Evolutionary conservation across 1,140 invertebrate genomes (phyloP), one percentile per base, ranked within the genome.

Genomic region (Babylonia areolata): DNA sequence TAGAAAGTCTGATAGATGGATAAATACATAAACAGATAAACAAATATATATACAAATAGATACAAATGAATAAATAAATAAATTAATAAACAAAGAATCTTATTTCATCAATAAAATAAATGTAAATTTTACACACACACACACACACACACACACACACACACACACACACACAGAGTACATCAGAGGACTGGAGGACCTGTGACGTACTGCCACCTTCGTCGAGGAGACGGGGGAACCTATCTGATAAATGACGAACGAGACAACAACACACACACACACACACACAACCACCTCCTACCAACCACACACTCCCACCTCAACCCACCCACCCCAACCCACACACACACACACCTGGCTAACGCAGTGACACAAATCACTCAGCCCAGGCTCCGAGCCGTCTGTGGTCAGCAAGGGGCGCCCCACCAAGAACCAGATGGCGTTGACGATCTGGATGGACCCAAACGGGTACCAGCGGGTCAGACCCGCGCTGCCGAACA

Each of bases 381-480:
- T 89, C 54, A 91, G 35, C 77, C 89, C 86, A 9, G 91, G 92
- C 84, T 92, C 91, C 42, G 84, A 84, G 20, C 89, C 88, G 35
- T 90, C 89, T 17, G 75, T 37, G 33, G 87, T 69, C 79, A 77
- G 83, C 37, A 92, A 73, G 28, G 91, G n/a, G 40, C 85, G 86
- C 23, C 89, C 87, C 28, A 89, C 86, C 17, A 92, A 83, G 33
- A 90, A 84, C n/a, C 89, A 82, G n/a, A 93, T 86, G 73, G 90
- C 91, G 54, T 92, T 90, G 54, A 86, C 81, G 5, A 93, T 89
- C 87, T 94, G 92, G 31, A 90, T 88, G 0, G 77, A 79, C 28
- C 87, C 89, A 79, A 93, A 91, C 15, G 93, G 92, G 82, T 92
- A 93, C 91, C 90, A 94, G 85, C 92, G 92, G 54, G 86, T 90